Evolutionary conservation across 2,888 invertebrate genomes (phyloP), one percentile per base, ranked within the genome.

Genomic region (Amblyteles armatorius): DNA sequence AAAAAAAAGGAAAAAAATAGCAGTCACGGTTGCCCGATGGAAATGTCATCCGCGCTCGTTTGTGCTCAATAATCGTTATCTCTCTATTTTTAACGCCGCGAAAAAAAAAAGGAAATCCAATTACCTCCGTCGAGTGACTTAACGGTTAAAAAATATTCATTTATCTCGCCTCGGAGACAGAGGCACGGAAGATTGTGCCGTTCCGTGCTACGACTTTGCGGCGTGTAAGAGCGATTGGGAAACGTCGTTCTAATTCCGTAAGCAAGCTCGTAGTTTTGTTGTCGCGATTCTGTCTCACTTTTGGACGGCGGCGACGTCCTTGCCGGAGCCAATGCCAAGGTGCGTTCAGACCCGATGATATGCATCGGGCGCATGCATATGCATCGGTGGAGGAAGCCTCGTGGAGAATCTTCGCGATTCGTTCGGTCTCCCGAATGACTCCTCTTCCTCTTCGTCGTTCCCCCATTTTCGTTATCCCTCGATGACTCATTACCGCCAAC

Each of bases 211-310:
- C 33, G 63, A 63, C 16, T 29, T 26, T 16, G 33, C 33, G 29
- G 13, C 13, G 22, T 29, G 44, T 77, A 52, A 22, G n/a, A 72
- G 29, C 63, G 57, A 67, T 82, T 82, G 74, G 76, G 76, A 82
- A 79, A 85, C 79, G 67, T 74, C 16, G 79, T 52, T 79, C 85
- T 85, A 85, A 82, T 85, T 85, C 79, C 36, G 82, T 63, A 65
- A 71, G 68, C 78, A 79, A 84, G 82, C 72, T 74, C 52, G 69
- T 48, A 40, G n/a, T 48, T 50, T 52, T 11, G 7, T 40, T 48
- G 73, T 81, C 77, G 36, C 77, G 63, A 65, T 55, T 77, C 57
- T 71, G 36, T 65, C 74, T 76, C 22, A 40, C 55, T 29, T 36
- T 55, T 60, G 44, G 50, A 40, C 22, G 26, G 60, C 22, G 26